Evolutionary conservation across 2,797 vertebrate species (phyloP).

Genomic region (Myotis vivesi): DNA sequence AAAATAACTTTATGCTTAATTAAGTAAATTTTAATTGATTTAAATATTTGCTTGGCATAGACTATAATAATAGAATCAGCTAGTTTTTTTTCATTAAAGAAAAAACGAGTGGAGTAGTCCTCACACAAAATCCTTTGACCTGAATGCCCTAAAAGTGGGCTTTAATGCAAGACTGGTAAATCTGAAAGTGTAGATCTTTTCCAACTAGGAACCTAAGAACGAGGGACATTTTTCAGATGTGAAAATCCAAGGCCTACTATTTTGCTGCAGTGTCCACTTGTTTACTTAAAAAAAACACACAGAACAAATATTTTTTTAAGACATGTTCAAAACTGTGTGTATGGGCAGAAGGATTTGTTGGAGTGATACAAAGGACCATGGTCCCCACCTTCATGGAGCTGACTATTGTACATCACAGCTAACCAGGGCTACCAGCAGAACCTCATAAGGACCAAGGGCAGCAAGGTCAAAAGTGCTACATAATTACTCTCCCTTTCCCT

Average conservation of each 20-base stretch:
- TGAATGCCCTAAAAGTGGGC: background rate
- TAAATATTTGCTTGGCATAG: slow-evolving; percentile 59
- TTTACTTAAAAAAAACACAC: background rate
- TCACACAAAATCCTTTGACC: background rate
- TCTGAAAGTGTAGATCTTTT: background rate
- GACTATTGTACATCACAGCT: background rate
- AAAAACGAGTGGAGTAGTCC: background rate
- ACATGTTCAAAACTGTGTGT: background rate
- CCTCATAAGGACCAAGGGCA: background rate
- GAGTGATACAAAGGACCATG: background rate
- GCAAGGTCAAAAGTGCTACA: background rate
- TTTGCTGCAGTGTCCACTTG: background rate
- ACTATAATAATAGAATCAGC: slow-evolving; percentile 43
- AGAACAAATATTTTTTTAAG: background rate
- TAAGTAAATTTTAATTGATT: slow-evolving; percentile 70
- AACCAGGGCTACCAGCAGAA: background rate
- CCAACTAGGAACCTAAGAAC: background rate
- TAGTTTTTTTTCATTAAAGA: slow-evolving; percentile 3
- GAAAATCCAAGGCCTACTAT: background rate
- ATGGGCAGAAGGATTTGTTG: background rate
- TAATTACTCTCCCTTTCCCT: background rate
- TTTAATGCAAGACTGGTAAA: background rate
- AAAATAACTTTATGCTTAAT: slow-evolving; percentile 73
- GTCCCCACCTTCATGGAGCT: background rate
- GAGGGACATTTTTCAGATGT: background rate